phyloP scores from a whole-genome alignment of 2,113 vertebrate genomes.

The Hydrochoerus hydrochaeris region DNA sequence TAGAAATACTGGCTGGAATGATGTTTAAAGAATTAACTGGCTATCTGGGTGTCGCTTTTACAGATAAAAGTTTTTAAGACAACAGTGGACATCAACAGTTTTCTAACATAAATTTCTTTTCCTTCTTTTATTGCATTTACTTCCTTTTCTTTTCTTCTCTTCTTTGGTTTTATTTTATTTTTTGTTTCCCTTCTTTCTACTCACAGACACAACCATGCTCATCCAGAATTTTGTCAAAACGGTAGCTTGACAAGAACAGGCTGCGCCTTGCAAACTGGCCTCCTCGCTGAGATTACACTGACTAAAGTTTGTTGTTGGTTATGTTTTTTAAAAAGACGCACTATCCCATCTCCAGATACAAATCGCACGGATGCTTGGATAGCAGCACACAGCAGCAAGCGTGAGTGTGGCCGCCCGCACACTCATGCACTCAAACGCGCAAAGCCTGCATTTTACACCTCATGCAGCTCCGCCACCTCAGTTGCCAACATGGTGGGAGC shows the following conservation, averaged over 20 bases:
- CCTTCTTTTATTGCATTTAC: not conserved
- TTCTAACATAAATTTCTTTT: conserved; percentile 12
- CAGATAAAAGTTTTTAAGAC: not conserved
- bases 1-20: not conserved
- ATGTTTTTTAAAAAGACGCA: conserved; percentile 51
- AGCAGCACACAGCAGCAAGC: not conserved
- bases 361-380: conserved; percentile 47
- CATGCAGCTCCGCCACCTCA: conserved; percentile 61
- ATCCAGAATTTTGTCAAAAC: conserved; percentile 70
- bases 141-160: not conserved
- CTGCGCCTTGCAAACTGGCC: conserved; percentile 61
- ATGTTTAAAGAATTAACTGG: not conserved
- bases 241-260: conserved; percentile 46
- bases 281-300: conserved; percentile 72
- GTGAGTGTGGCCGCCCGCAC: rapidly evolving
- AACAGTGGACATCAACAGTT: not conserved
- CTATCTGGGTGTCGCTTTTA: not conserved
- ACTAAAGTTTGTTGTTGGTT: conserved; percentile 67
- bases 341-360: conserved; percentile 72
- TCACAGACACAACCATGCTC: conserved; percentile 50
- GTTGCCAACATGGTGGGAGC: conserved; percentile 69
- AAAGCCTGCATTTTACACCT: conserved; percentile 60
- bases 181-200: conserved; percentile 19
- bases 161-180: not conserved
- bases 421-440: not conserved